phyloP scores from a whole-genome alignment of 2,797 vertebrate genomes.

The Somateria mollissima region DNA sequence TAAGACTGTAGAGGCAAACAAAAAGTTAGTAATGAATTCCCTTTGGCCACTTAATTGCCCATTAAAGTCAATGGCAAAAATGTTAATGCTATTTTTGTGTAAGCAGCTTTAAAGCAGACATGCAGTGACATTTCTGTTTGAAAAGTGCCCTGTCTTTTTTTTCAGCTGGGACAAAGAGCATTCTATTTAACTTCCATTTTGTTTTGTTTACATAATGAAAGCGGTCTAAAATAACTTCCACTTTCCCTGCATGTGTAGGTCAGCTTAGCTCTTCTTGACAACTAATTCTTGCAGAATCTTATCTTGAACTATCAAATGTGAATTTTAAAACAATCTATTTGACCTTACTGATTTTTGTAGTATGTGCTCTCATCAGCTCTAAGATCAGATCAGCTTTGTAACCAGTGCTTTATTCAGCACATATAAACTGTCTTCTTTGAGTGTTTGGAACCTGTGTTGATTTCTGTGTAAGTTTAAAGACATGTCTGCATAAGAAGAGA shows the following conservation, averaged over 20 bases:
- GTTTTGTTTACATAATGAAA: conserved; percentile 11
- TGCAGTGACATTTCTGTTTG: background rate
- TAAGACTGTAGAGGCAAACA: background rate
- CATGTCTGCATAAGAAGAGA: background rate
- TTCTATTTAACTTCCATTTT: background rate
- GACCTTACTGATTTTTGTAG: background rate
- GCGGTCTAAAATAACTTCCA: background rate
- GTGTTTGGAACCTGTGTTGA: background rate
- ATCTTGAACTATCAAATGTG: background rate
- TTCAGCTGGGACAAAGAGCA: background rate
- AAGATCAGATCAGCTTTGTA: background rate
- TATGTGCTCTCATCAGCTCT: background rate
- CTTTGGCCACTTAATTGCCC: background rate
- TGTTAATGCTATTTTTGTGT: background rate
- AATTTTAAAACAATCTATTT: background rate
- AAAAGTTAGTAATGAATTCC: background rate
- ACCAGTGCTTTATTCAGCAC: background rate
- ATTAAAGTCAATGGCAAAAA: background rate
- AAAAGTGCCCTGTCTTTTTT: background rate
- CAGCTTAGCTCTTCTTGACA: background rate
- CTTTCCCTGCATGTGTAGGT: background rate
- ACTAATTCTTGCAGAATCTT: background rate
- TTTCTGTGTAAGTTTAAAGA: background rate
- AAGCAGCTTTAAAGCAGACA: background rate
- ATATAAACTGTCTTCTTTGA: background rate